Evolutionary conservation across 2,797 vertebrate genomes (phyloP).

Genomic region (Florisuga fusca): DNA sequence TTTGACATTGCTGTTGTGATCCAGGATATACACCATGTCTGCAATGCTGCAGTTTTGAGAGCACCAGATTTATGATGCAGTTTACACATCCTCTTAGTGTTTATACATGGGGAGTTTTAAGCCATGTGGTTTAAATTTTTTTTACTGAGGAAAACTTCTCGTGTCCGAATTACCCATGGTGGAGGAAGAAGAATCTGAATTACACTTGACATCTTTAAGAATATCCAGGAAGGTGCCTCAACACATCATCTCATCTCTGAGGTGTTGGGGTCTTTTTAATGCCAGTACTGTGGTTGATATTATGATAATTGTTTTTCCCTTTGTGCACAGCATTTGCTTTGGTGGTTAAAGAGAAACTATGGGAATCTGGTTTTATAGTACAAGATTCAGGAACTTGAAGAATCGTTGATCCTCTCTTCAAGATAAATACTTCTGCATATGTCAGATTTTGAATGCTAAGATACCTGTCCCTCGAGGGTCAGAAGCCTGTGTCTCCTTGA

Average conservation of each 20-base stretch:
- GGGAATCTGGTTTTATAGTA: not conserved
- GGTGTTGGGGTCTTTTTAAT: not conserved
- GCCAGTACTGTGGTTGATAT: not conserved
- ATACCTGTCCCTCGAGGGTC: not conserved
- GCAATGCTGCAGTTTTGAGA: not conserved
- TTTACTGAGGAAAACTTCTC: not conserved
- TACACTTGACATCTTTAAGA: not conserved
- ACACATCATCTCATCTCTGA: not conserved
- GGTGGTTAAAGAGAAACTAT: not conserved
- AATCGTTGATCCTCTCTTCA: not conserved
- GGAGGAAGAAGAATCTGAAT: not conserved
- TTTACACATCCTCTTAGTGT: not conserved
- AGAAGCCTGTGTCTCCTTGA: not conserved
- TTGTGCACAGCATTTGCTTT: not conserved
- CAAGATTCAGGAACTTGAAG: not conserved
- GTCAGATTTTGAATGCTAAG: not conserved
- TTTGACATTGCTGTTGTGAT: not conserved
- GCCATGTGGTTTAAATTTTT: not conserved
- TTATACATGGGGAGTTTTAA: not conserved
- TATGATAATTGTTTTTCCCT: not conserved
- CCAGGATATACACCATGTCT: not conserved
- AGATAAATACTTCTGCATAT: not conserved
- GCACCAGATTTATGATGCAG: not conserved
- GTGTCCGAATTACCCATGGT: not conserved
- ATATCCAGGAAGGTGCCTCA: not conserved